Evolutionary conservation across 2,113 vertebrate genomes (phyloP).

Genomic region (Glaucomys volans): DNA sequence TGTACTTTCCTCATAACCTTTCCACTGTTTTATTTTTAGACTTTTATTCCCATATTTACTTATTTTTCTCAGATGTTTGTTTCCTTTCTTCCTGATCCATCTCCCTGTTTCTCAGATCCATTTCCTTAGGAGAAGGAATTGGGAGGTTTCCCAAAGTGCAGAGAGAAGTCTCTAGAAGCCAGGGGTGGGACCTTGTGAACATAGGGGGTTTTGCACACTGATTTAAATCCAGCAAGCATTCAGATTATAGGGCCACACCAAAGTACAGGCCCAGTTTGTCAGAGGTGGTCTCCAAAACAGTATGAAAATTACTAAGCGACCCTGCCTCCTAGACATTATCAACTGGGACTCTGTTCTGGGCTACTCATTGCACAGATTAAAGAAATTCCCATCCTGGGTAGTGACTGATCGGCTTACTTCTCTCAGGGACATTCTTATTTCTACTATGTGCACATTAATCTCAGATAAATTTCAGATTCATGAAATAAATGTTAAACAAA

Average conservation of each 20-base stretch:
- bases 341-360: conserved; percentile 41
- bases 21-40: not conserved
- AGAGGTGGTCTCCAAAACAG: not conserved
- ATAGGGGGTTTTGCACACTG: not conserved
- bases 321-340: conserved; percentile 43
- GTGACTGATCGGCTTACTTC: conserved; percentile 30
- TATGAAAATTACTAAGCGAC: not conserved
- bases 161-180: not conserved
- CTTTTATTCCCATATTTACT: not conserved
- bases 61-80: conserved; percentile 47
- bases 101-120: not conserved
- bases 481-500: not conserved
- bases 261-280: not conserved
- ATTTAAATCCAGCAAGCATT: not conserved
- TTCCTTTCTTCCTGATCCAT: not conserved
- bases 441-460: conserved; percentile 46
- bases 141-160: not conserved
- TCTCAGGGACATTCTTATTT: not conserved
- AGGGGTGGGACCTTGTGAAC: not conserved
- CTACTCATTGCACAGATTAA: conserved; percentile 38
- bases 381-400: conserved; percentile 43
- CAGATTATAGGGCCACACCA: not conserved
- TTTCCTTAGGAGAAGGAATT: conserved; percentile 1
- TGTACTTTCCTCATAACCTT: conserved; percentile 1
- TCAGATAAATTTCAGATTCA: conserved; percentile 34